Percentiles rank a stretch among this genome's conserved stretches.
phyloP scores from a whole-genome alignment of 2,113 vertebrate species.

The Uropsilus gracilis region DNA sequence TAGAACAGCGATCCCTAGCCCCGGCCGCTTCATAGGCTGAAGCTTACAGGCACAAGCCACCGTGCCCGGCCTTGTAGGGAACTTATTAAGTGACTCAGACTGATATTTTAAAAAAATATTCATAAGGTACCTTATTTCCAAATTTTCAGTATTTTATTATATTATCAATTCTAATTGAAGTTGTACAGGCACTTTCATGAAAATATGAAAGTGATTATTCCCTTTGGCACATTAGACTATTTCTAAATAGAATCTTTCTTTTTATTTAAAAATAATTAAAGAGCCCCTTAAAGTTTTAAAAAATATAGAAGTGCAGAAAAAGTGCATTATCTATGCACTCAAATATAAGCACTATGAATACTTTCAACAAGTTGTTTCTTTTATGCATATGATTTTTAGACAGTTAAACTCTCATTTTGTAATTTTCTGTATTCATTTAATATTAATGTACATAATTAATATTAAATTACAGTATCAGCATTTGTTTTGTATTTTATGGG shows the following conservation, averaged over 20 bases:
- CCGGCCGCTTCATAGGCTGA: too few relatives aligned
- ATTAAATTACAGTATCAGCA: too few relatives aligned
- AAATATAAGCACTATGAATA: neutral
- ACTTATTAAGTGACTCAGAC: too few relatives aligned
- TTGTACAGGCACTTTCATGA: neutral
- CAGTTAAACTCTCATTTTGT: neutral
- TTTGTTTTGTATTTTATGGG: neutral
- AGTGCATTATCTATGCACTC: neutral
- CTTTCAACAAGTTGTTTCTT: slow-evolving; percentile 1
- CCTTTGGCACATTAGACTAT: neutral
- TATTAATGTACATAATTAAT: too few relatives aligned
- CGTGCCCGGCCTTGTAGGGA: too few relatives aligned
- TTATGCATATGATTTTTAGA: neutral
- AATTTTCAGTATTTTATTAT: neutral
- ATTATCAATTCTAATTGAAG: slow-evolving; percentile 15
- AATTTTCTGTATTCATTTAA: slow-evolving; percentile 4
- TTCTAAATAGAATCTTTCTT: neutral
- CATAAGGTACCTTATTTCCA: slow-evolving; percentile 35
- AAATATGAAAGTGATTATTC: neutral
- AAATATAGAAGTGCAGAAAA: slow-evolving; percentile 14
- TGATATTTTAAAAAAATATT: too few relatives aligned
- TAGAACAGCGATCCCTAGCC: too few relatives aligned
- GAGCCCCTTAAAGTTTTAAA: neutral
- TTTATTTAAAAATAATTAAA: slow-evolving; percentile 24
- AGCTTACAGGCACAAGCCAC: too few relatives aligned